phyloP scores from a whole-genome alignment of 2,888 invertebrate species.

The Conistra vaccinii region DNA sequence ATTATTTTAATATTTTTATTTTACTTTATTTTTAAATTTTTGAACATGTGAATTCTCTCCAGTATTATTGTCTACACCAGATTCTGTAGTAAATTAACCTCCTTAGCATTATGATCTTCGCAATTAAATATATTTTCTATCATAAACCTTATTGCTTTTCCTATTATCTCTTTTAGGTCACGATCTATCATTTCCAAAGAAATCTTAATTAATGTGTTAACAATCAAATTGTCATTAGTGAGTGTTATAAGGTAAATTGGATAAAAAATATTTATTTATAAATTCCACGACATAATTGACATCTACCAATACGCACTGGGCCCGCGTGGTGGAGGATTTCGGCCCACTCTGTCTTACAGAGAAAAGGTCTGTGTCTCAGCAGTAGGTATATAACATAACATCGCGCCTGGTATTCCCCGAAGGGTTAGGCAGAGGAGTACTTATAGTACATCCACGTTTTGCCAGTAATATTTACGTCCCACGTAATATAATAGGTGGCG shows the following conservation, averaged over 20 bases:
- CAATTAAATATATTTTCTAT: conserved; percentile 48
- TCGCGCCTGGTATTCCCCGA: neutral
- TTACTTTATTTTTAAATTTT: no score
- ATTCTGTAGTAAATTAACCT: conserved; percentile 50
- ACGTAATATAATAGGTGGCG: neutral
- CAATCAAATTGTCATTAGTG: conserved; percentile 59
- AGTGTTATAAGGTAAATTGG: conserved; percentile 26
- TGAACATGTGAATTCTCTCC: neutral
- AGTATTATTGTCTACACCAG: neutral
- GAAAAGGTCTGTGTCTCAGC: no score
- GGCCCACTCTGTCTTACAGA: no score
- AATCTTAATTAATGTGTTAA: conserved; percentile 46
- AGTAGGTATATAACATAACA: neutral
- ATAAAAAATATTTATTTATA: neutral
- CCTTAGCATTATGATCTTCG: conserved; percentile 35
- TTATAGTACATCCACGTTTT: neutral
- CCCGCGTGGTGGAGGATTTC: neutral
- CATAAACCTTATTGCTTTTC: conserved; percentile 57
- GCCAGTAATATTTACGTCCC: neutral
- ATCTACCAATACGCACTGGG: neutral
- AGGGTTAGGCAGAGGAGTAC: neutral
- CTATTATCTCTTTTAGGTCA: conserved; percentile 64
- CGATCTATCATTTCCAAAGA: conserved; percentile 55
- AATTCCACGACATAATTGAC: neutral
- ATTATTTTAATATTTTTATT: no score